phyloP scores from a whole-genome alignment of 2,113 vertebrate genomes.

The Cynopterus brachyotis region DNA sequence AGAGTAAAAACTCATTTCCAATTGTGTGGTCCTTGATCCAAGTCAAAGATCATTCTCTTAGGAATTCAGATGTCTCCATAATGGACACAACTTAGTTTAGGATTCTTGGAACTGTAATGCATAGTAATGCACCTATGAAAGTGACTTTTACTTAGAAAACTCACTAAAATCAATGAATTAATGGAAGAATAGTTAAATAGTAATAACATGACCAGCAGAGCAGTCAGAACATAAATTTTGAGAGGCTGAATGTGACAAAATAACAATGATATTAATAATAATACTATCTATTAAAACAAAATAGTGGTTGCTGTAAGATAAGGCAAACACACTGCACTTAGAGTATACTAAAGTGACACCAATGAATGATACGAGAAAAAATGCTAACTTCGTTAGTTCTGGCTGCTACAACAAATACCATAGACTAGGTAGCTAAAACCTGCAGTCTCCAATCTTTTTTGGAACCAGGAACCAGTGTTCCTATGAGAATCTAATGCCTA shows the following conservation, averaged over 20 bases:
- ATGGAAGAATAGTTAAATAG: not conserved
- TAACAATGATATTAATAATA: not conserved
- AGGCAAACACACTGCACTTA: not conserved
- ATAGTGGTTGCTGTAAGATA: not conserved
- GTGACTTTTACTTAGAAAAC: not conserved
- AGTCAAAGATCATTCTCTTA: not conserved
- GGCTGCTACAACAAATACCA: not conserved
- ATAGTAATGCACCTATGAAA: not conserved
- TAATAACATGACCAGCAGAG: not conserved
- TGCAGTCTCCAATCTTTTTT: too few relatives aligned
- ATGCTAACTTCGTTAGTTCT: not conserved
- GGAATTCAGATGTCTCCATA: not conserved
- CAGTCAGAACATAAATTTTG: not conserved
- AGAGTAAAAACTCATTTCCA: not conserved
- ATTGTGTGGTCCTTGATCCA: not conserved
- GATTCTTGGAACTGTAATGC: not conserved
- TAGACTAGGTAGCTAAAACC: not conserved
- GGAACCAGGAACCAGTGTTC: too few relatives aligned
- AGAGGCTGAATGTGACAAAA: not conserved
- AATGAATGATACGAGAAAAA: not conserved
- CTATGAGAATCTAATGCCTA: too few relatives aligned
- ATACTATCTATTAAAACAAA: not conserved
- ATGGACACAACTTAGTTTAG: not conserved
- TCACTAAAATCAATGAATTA: not conserved
- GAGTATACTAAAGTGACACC: not conserved